Conservation (phyloP, 1,140 invertebrate species). For the Euborellia annulipes region DNA sequence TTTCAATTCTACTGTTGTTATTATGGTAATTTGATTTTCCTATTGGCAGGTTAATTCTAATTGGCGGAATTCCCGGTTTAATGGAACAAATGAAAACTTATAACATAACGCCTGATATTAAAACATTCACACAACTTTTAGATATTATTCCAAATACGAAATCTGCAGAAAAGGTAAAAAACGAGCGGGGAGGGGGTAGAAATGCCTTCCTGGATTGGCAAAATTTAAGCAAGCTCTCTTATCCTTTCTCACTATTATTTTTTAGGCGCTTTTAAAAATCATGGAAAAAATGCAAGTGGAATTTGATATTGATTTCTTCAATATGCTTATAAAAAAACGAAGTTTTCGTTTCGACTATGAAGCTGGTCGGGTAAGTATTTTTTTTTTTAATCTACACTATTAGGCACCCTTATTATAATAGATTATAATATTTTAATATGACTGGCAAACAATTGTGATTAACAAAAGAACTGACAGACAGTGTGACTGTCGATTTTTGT, state of each 20-base stretch:
- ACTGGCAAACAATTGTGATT: too few relatives aligned
- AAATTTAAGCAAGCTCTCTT: too few relatives aligned
- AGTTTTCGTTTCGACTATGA: conserved; percentile 45
- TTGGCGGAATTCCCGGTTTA: conserved; percentile 63
- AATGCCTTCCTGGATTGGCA: too few relatives aligned
- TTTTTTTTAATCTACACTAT: too few relatives aligned
- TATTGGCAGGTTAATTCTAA: conserved; percentile 44
- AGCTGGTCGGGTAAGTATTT: conserved; percentile 42
- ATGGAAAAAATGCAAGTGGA: conserved; percentile 40
- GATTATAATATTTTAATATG: too few relatives aligned
- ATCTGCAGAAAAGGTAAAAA: conserved; percentile 40
- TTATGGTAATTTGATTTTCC: too few relatives aligned
- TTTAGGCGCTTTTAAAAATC: conserved; percentile 34
- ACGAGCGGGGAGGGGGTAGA: too few relatives aligned
- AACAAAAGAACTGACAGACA: too few relatives aligned
- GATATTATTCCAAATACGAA: conserved; percentile 46
- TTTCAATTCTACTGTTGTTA: background rate
- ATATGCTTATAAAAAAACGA: conserved; percentile 68
- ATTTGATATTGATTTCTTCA: conserved; percentile 68
- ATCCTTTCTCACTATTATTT: conserved; percentile 8
- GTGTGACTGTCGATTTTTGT: too few relatives aligned
- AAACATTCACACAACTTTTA: conserved; percentile 61
- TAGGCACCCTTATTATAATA: too few relatives aligned
- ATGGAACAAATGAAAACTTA: conserved; percentile 50
- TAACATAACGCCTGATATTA: conserved; percentile 52